A percentile compares a stretch with the other conserved stretches of the same genome.
Conservation (phyloP, 1,140 invertebrate genomes). For the Cepaea nemoralis region DNA sequence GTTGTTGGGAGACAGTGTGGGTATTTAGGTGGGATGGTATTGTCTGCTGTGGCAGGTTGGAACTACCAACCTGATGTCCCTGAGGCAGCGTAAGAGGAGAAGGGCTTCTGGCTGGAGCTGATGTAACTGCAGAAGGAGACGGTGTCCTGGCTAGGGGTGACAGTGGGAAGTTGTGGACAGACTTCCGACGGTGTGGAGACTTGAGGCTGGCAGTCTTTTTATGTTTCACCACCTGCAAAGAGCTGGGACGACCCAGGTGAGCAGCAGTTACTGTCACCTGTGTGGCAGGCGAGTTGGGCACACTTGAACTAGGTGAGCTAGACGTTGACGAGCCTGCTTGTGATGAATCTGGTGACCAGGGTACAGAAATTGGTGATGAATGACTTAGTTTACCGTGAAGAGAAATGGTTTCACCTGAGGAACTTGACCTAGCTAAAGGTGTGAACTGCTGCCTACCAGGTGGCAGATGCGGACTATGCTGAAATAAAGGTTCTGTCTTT, state of each 20-base stretch:
- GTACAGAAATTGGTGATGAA: slow-evolving; percentile 75
- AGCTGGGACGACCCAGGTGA: slow-evolving; percentile 82
- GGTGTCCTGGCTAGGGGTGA: slow-evolving; percentile 94
- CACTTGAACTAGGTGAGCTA: slow-evolving; percentile 78
- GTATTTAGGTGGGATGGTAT: slow-evolving; percentile 60
- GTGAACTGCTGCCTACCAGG: slow-evolving; percentile 73
- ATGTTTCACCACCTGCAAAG: slow-evolving; percentile 89
- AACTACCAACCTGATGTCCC: slow-evolving; percentile 63
- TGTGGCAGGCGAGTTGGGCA: slow-evolving; percentile 76
- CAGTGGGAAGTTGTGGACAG: slow-evolving; percentile 94
- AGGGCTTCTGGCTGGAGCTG: slow-evolving; percentile 80
- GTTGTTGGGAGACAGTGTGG: slow-evolving; percentile 71
- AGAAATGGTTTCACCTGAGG: slow-evolving; percentile 62
- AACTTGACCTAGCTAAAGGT: slow-evolving; percentile 74
- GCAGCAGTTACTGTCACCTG: slow-evolving; percentile 73
- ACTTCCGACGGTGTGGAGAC: slow-evolving; percentile 89
- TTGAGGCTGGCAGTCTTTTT: slow-evolving; percentile 83
- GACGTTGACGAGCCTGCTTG: slow-evolving; percentile 75
- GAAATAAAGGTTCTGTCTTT: slow-evolving; percentile 80
- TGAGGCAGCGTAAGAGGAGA: slow-evolving; percentile 84
- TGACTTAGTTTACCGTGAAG: slow-evolving; percentile 66
- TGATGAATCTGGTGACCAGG: slow-evolving; percentile 71
- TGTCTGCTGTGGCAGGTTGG: slow-evolving; percentile 62
- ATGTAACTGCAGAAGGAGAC: slow-evolving; percentile 88
- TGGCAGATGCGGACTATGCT: slow-evolving; percentile 47